Evolutionary conservation across 2,888 invertebrate genomes (phyloP), one percentile per base, ranked within the genome.

Genomic region (Furcula furcula): DNA sequence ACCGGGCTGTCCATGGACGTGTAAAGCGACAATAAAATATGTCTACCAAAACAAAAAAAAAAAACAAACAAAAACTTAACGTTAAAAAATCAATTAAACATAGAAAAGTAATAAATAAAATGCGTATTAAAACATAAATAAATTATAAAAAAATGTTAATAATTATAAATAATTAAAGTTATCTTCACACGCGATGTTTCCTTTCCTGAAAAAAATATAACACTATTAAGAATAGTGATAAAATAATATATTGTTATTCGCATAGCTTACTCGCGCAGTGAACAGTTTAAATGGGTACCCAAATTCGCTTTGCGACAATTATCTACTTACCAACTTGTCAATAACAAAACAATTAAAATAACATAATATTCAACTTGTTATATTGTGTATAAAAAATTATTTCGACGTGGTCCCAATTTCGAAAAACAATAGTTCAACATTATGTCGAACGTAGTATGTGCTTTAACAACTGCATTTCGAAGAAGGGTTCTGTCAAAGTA

Each of bases 91-190:
- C 44, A 43, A 36, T 42, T 37, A 16, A 41, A 38, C 36, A 40
- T 19, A 38, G 37, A 40, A 57, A 55, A 45, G 40, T 59, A 60
- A 58, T 56, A 67, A 66, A 70, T 69, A 77, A 80, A 81, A 79
- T 80, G 80, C 81, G 74, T 57, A n/a, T n/a, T n/a, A 65, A 53
- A 65, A 71, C 58, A 70, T 66, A 69, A 73, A 75, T 61, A 56
- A n/a, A n/a, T n/a, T n/a, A n/a, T 57, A 43, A 57, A 51, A 49
- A 64, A 65, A 64, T 20, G n/a, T n/a, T n/a, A n/a, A n/a, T n/a
- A n/a, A n/a, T n/a, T n/a, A n/a, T 49, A 28, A 40, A 54, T 50
- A 34, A 53, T 40, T 51, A 51, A 50, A n/a, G n/a, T n/a, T 41
- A 61, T 55, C 56, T 57, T 64, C 64, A 56, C 56, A 49, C 58